Percentiles rank a stretch among this genome's conserved stretches.
Evolutionary conservation across 2,113 vertebrate genomes (phyloP).

Genomic region (Rhinogobius similis): DNA sequence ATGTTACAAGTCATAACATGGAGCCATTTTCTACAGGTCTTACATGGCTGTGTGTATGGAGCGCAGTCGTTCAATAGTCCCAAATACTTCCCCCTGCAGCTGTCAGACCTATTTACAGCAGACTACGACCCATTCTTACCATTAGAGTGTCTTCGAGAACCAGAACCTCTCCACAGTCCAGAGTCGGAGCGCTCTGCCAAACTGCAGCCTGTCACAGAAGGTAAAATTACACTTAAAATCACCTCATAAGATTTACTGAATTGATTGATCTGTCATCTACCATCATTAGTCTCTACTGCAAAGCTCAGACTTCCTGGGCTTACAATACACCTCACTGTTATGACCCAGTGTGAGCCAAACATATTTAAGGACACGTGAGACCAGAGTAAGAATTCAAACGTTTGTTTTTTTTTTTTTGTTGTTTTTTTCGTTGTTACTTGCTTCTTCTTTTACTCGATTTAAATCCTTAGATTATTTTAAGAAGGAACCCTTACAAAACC

Average conservation of each 20-base stretch:
- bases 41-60: slow-evolving; percentile 97
- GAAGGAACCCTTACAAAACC: too few relatives aligned
- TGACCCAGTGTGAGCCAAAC: too few relatives aligned
- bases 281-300: not conserved
- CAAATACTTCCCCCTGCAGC: slow-evolving; percentile 92
- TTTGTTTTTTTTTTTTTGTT: too few relatives aligned
- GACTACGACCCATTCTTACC: slow-evolving; percentile 96
- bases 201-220: slow-evolving; percentile 96
- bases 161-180: slow-evolving; percentile 96
- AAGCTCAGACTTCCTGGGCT: not conserved
- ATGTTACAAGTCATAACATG: slow-evolving; percentile 6
- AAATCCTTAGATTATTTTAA: too few relatives aligned
- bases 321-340: not conserved
- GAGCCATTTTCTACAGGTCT: slow-evolving; percentile 76
- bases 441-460: too few relatives aligned
- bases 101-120: slow-evolving; percentile 90
- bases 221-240: slow-evolving; percentile 65
- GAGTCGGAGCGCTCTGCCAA: slow-evolving; percentile 96
- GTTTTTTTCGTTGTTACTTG: too few relatives aligned
- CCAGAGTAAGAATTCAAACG: too few relatives aligned
- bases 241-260: not conserved
- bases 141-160: slow-evolving; percentile 92
- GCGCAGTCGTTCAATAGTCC: slow-evolving; percentile 94
- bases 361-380: too few relatives aligned
- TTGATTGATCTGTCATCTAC: not conserved